phyloP scores from a whole-genome alignment of 2,888 invertebrate species.

The Cephus spinipes region DNA sequence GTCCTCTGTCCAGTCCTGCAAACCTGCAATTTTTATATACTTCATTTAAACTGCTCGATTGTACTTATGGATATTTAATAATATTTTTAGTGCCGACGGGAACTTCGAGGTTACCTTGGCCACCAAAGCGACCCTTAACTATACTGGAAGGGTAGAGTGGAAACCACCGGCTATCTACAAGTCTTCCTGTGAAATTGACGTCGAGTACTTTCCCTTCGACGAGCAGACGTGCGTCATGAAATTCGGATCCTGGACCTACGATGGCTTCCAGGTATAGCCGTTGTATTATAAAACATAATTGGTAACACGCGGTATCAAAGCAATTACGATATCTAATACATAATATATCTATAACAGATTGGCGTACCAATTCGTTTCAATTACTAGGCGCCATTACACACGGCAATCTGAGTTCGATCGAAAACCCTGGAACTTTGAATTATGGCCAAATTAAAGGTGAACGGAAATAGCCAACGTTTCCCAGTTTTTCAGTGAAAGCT shows the following conservation, averaged over 20 bases:
- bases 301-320: too few relatives aligned
- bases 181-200: conserved; percentile 89
- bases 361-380: too few relatives aligned
- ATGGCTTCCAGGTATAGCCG: conserved; percentile 76
- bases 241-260: conserved; percentile 88
- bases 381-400: too few relatives aligned
- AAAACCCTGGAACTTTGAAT: too few relatives aligned
- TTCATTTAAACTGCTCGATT: too few relatives aligned
- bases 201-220: conserved; percentile 88
- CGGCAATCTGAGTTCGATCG: too few relatives aligned
- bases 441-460: too few relatives aligned
- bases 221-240: conserved; percentile 91
- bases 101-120: conserved; percentile 88
- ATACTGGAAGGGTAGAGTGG: conserved; percentile 87
- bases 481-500: too few relatives aligned
- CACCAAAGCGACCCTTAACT: conserved; percentile 84
- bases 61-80: too few relatives aligned
- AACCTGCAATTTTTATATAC: background rate
- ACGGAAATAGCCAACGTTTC: too few relatives aligned
- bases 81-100: conserved; percentile 78
- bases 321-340: too few relatives aligned
- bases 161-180: conserved; percentile 94
- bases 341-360: too few relatives aligned
- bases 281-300: background rate
- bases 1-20: conserved; percentile 40